These are phyloP conservation scores for Rallus crepitans DNA, from an alignment of 2,797 vertebrate genomes.

Conservation along the genomic window DNA sequence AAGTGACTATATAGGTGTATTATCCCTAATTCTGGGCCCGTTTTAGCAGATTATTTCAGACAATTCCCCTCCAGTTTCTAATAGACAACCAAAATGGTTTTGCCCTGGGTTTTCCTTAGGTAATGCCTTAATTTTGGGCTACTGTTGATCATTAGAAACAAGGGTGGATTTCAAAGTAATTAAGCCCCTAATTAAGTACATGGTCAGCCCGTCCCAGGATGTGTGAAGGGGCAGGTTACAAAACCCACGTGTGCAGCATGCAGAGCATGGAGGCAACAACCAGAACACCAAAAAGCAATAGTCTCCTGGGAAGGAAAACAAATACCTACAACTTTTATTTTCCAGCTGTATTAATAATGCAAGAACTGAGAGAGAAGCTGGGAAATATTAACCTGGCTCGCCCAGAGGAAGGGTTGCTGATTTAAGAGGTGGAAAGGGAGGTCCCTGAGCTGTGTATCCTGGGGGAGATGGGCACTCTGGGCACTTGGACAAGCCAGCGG, in stretches of 20 bases:
- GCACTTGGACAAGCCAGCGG: neutral
- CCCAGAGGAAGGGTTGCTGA: neutral
- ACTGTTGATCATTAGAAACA: neutral
- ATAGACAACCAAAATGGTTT: accelerated
- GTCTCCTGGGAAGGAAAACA: neutral
- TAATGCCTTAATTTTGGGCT: neutral
- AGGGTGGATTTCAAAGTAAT: neutral
- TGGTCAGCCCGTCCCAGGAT: neutral
- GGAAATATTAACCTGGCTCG: neutral
- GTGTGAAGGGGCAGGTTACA: neutral
- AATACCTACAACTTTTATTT: neutral
- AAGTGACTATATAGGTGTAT: neutral
- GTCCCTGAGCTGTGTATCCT: accelerated
- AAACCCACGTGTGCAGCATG: accelerated
- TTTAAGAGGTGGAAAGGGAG: neutral
- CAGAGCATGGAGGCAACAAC: accelerated
- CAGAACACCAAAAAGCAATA: accelerated
- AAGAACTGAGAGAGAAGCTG: neutral
- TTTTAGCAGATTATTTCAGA: neutral
- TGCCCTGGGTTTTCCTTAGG: neutral
- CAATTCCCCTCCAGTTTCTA: neutral
- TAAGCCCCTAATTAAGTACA: neutral
- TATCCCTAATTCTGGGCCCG: neutral
- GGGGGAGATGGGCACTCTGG: accelerated
- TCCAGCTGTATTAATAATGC: neutral